Base-by-base conservation (phyloP, 2,797 vertebrate species). In the Podarcis siculus region DNA sequence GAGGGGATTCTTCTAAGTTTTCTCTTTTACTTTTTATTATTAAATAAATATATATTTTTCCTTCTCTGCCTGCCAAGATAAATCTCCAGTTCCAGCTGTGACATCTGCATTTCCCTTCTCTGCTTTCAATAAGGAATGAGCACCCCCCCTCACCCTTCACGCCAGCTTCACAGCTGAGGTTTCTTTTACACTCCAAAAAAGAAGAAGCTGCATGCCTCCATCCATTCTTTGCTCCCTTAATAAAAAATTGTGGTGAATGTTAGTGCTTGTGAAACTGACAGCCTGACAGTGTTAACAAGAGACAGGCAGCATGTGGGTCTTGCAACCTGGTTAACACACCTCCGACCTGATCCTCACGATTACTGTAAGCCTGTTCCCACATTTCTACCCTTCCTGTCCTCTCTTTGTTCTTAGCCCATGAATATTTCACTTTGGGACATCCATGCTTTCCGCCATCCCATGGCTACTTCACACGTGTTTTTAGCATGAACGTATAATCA, bases 31-130 rank as follows among this genome's bases (percentile, higher is more conserved):
- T 95, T 95, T 95, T 96, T 96, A 95, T 95, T 95, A 91, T 94
- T 95, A 95, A 88, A 55, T 85, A 55, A 82, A 55, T 55, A 55
- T 55, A 55, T 55, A 89, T 90, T 96, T 97, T 97, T 97, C 97
- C 97, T 97, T 96, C 93, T 92, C 94, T 86, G 86, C 89, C 76
- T 96, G 97, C 97, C 97, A 97, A 97, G 87, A 94, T 92, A 97
- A 97, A 96, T 96, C 97, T 96, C 92, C 91, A 93, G 89, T 96
- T 94, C 93, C 94, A 93, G 96, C 96, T 95, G 96, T 96, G 96
- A 96, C 95, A 96, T 94, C 95, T 95, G 94, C 95, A 95, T 94
- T 96, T 96, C 94, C 94, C 93, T 94, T 94, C 94, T 95, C 95
- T 95, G 86, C 93, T 95, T 94, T 94, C 93, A 93, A 83, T 95